Base-by-base conservation (phyloP, 2,888 invertebrate genomes). In the Romanomermis culicivorax region DNA sequence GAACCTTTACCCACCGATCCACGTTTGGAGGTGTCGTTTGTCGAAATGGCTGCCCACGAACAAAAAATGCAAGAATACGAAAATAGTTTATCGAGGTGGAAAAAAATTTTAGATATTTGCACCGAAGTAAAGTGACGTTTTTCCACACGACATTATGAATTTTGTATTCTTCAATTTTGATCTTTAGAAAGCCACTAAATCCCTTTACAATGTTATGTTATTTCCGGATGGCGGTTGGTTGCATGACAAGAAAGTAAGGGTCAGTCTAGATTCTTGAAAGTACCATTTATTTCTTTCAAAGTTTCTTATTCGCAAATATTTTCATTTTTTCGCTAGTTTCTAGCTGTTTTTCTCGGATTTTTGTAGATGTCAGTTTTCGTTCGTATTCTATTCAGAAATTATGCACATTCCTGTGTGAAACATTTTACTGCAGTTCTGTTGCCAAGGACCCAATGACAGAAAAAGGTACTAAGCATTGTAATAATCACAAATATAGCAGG, bases 221-320 rank as follows among this genome's bases (percentile, higher is more conserved):
- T 89, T 91, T 68, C 85, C 87, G 2, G 82, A 85, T 62, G 82
- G 80, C 27, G 87, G 89, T 2, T 91, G 89, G 89, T 76, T 91
- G 57, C 77, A 79, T 48, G 87, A 87, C 68, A 76, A 78, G 20
- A 75, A 70, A 60, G 75, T 75, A 49, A n/a, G n/a, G n/a, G n/a
- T n/a, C n/a, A n/a, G n/a, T n/a, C n/a, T n/a, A n/a, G n/a, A n/a
- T n/a, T n/a, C n/a, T n/a, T n/a, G n/a, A n/a, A n/a, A n/a, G n/a
- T n/a, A n/a, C n/a, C n/a, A n/a, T n/a, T n/a, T n/a, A n/a, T n/a
- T n/a, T n/a, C n/a, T n/a, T n/a, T n/a, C n/a, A n/a, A n/a, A n/a
- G n/a, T n/a, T n/a, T n/a, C n/a, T n/a, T n/a, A n/a, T n/a, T n/a
- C n/a, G n/a, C n/a, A n/a, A n/a, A n/a, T n/a, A n/a, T n/a, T n/a